Evolutionary conservation across 2,113 vertebrate genomes (phyloP).

Genomic region (Apeltes quadracus): DNA sequence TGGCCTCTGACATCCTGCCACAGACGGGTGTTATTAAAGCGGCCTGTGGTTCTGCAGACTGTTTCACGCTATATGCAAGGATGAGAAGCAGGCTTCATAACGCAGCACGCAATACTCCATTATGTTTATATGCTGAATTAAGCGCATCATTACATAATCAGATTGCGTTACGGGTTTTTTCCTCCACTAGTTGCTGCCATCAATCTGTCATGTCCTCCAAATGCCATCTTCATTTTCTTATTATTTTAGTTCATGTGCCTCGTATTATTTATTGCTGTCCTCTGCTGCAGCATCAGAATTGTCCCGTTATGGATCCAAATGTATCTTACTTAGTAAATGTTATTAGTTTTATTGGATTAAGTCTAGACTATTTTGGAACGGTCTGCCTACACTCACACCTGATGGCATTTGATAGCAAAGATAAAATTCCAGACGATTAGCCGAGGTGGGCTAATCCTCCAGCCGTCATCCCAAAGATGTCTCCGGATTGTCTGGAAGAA

Average conservation of each 20-base stretch:
- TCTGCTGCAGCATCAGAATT: not conserved
- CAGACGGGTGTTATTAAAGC: slow-evolving; percentile 10
- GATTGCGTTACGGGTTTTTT: not conserved
- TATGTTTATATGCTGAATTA: not conserved
- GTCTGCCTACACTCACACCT: slow-evolving; percentile 8
- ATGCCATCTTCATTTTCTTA: not conserved
- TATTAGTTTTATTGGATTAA: slow-evolving; percentile 14
- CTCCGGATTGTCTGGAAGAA: slow-evolving; percentile 58
- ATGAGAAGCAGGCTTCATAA: not conserved
- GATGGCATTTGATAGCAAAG: slow-evolving; percentile 39
- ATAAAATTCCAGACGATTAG: slow-evolving; percentile 62
- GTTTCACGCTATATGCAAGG: not conserved
- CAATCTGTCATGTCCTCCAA: not conserved
- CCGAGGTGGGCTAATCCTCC: slow-evolving; percentile 45
- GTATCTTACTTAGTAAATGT: not conserved
- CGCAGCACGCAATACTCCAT: not conserved
- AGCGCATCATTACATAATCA: not conserved
- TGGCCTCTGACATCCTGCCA: slow-evolving; percentile 15
- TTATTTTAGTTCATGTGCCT: not conserved
- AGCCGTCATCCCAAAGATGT: slow-evolving; percentile 46
- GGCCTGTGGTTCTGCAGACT: not conserved
- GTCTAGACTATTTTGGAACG: slow-evolving; percentile 16
- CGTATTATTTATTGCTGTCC: not conserved
- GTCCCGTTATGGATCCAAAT: not conserved
- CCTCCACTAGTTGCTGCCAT: no score